Evolutionary conservation across 2,113 vertebrate species (phyloP), one percentile per base, ranked within the genome.

Genomic region (Egretta garzetta): DNA sequence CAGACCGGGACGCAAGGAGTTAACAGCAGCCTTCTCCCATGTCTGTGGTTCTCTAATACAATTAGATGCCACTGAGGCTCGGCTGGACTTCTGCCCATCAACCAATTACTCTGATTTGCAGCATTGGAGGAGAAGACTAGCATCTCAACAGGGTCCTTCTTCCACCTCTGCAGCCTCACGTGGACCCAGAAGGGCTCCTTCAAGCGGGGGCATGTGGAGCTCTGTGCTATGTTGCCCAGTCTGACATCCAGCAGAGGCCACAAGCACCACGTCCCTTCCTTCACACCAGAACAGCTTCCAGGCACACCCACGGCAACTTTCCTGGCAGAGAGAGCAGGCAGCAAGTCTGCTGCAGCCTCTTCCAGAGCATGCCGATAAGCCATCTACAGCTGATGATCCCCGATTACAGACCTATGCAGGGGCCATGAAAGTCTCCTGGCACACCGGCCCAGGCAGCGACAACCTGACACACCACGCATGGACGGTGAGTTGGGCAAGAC

Each of bases 11-110:
- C 1, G 1, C 17, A 45, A 67, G 12, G 75, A 60, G 88, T 97
- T 95, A 90, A 95, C 86, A 33, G 77, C 35, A 56, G 84, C 45
- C 11, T 83, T 95, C 77, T 81, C 74, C 55, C 26, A 43, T 81
- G 53, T 89, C 16, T 85, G 77, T 21, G 41, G 58, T 52, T 95
- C 81, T 90, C 53, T 95, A 96, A 97, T 53, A 94, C 91, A 97
- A 97, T 97, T 90, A 96, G 93, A 84, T 56, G 43, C 39, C 56
- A 90, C 58, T 92, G 35, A 91, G 71, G 4, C 70, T 90, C 49
- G 59, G 67, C 80, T 86, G 89, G 76, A 59, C 84, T 80, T 68
- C 87, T 82, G 92, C 73, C 92, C 75, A 39, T 84, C 90, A 94
- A 72, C 86, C 70, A 80, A 89, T 88, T 91, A 90, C 49, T 35